A percentile compares a stretch with the other conserved stretches of the same genome.
Evolutionary conservation across 2,888 invertebrate species (phyloP).

Genomic region (Atrina japonica): DNA sequence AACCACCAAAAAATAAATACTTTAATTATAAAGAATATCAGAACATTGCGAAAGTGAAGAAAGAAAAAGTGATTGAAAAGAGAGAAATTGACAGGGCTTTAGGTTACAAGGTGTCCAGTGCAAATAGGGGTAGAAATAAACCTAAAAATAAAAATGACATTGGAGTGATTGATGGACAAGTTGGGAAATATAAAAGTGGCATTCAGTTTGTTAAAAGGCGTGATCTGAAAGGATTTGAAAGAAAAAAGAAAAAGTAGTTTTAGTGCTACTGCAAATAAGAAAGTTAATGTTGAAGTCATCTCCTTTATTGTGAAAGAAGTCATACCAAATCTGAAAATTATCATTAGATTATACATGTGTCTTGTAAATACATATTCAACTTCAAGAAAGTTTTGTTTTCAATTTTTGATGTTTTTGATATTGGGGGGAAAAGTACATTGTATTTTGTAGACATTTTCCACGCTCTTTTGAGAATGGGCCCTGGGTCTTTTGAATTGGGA

Average conservation of each 20-base stretch:
- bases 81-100: constrained; percentile 50
- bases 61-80: constrained; percentile 49
- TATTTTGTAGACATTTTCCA: no score
- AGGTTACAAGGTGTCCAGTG: constrained; percentile 49
- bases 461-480: no score
- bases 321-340: no score
- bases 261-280: no score
- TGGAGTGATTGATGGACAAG: constrained; percentile 65
- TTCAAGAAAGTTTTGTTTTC: no score
- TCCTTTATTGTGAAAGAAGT: no score
- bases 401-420: no score
- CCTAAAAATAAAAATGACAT: constrained; percentile 56
- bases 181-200: constrained; percentile 62
- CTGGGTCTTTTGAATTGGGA: no score
- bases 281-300: no score
- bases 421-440: no score
- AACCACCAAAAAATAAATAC: constrained; percentile 76
- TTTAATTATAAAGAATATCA: constrained; percentile 62
- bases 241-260: constrained; percentile 13
- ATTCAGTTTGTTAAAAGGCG: constrained; percentile 60
- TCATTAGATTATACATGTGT: no score
- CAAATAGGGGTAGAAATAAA: constrained; percentile 44
- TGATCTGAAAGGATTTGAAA: constrained; percentile 51
- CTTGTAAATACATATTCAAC: no score
- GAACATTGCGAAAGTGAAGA: constrained; percentile 54